phyloP scores from a whole-genome alignment of 2,113 vertebrate genomes.

The Thunnus thynnus region DNA sequence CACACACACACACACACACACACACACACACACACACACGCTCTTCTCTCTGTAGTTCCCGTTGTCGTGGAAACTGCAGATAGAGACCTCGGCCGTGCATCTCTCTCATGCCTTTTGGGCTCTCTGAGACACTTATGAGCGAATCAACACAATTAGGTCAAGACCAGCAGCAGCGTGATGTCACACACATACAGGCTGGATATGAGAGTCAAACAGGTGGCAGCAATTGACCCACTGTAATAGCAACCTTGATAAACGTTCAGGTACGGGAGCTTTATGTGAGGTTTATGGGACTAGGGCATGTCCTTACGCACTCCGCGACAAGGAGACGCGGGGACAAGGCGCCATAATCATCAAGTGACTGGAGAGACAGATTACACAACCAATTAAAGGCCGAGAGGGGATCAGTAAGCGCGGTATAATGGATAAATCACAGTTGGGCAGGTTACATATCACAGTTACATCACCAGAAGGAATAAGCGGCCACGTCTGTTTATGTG shows the following conservation, averaged over 20 bases:
- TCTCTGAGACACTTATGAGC: background rate
- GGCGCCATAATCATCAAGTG: constrained; percentile 64
- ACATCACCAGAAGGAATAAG: background rate
- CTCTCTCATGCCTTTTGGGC: constrained; percentile 15
- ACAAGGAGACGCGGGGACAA: constrained; percentile 46
- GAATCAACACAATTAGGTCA: constrained; percentile 66
- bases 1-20: constrained; percentile 5
- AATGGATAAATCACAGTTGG: constrained; percentile 7
- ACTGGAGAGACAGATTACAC: constrained; percentile 51
- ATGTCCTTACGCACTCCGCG: constrained; percentile 51
- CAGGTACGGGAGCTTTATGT: background rate
- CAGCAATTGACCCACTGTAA: constrained; percentile 23
- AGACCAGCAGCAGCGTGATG: constrained; percentile 34
- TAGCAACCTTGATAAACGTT: background rate
- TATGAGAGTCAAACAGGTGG: constrained; percentile 73
- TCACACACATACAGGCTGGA: background rate
- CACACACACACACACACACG: constrained; percentile 14
- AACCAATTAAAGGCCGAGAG: constrained; percentile 33
- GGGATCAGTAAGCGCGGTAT: background rate
- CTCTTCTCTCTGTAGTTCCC: constrained; percentile 44
- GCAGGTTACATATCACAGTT: background rate
- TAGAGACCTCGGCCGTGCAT: constrained; percentile 49
- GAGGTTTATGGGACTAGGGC: background rate
- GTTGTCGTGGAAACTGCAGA: constrained; percentile 84
- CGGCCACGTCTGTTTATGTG: background rate